These are phyloP conservation scores for Sinhomidia bicolor DNA, from an alignment of 2,888 invertebrate species.

Conservation along the genomic window DNA sequence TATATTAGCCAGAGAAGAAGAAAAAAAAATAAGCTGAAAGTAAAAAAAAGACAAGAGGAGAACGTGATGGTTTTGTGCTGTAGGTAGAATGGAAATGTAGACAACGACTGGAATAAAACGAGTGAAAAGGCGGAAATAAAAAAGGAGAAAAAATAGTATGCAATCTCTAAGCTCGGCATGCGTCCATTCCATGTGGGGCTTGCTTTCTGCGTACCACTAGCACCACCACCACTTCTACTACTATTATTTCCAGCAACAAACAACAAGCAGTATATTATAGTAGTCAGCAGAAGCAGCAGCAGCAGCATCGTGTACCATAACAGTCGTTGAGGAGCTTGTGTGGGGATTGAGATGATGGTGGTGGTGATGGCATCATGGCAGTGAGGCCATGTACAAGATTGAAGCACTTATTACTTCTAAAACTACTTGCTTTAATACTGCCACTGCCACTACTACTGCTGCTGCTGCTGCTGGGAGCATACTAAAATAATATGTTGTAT, in stretches of 20 bases:
- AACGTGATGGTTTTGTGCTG: not conserved
- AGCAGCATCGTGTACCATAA: not conserved
- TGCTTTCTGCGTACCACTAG: not conserved
- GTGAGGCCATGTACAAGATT: not conserved
- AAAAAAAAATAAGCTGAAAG: slow-evolving; percentile 14
- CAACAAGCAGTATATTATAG: too few relatives aligned
- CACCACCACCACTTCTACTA: too few relatives aligned
- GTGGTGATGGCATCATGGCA: not conserved
- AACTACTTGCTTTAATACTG: not conserved
- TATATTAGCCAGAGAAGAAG: not conserved
- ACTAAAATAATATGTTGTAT: not conserved
- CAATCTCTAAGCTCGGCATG: slow-evolving; percentile 48
- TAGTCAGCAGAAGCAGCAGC: too few relatives aligned
- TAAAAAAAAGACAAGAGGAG: not conserved
- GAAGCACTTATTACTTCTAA: not conserved
- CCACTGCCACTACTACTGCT: too few relatives aligned
- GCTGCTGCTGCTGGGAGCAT: too few relatives aligned
- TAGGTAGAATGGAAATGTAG: too few relatives aligned
- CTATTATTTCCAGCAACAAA: too few relatives aligned
- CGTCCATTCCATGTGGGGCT: slow-evolving; percentile 37
- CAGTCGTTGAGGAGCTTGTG: not conserved
- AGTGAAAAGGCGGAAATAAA: slow-evolving; percentile 37
- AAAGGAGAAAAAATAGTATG: slow-evolving; percentile 40
- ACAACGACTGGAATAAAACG: slow-evolving; percentile 26
- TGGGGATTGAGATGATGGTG: not conserved